Base-by-base conservation (phyloP, 1,140 invertebrate species). In the Drosophila orena region DNA sequence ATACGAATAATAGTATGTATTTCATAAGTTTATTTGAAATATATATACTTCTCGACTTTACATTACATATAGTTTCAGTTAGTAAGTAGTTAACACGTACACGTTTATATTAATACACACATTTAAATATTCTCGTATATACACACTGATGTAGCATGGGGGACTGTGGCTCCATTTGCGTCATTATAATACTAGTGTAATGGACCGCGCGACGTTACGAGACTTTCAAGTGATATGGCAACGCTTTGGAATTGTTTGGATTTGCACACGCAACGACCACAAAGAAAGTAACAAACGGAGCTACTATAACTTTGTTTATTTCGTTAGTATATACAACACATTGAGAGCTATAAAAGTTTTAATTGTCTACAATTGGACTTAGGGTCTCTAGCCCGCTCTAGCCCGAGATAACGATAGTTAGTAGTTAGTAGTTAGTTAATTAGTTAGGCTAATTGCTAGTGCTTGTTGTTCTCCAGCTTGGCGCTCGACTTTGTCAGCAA, bases 401-500 rank as follows among this genome's bases (percentile, higher is more conserved):
- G 40, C 17, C 17, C 49, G 11, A 68, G 64, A 56, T 69, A 12
- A 47, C 7, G 3, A 34, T 50, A 27, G 30, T 61, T 15, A 24
- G 57, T 43, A 22, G 40, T 62, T 62, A 53, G 43, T n/a, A 20
- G 37, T 57, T 70, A 43, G 35, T 68, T 11, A 50, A 38, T 73
- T 56, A 38, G 53, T 81, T 77, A 65, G 71, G 66, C 70, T 81
- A 77, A 76, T 79, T 86, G 73, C 79, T 81, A 86, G 81, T 86
- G 81, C 81, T 88, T 86, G 78, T 72, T 64, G 27, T 78, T 79
- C 78, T 86, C 81, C 83, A 71, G 78, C 71, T 81, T 73, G 46
- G 65, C 61, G 73, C 66, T 80, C 74, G 81, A 86, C 78, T 85
- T 62, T 56, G 83, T 86, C 74, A 88, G 83, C 83, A 88, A 88